These are phyloP conservation scores for Chelonia mydas DNA, from an alignment of 2,797 vertebrate species.

Conservation along the genomic window DNA sequence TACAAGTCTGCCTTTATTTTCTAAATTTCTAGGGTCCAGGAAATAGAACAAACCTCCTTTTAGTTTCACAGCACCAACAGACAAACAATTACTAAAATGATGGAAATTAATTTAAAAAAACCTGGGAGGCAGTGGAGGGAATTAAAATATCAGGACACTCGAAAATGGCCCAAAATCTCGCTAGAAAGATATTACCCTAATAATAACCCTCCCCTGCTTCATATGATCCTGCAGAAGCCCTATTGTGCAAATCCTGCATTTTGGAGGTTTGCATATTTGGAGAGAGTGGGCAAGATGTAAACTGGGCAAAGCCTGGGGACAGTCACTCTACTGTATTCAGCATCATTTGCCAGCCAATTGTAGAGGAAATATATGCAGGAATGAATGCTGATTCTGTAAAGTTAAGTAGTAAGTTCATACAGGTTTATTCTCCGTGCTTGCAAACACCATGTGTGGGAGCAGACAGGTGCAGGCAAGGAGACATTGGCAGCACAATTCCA, in stretches of 20 bases:
- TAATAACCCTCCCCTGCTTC: neutral
- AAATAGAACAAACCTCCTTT: neutral
- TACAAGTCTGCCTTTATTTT: neutral
- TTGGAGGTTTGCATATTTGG: neutral
- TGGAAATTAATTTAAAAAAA: neutral
- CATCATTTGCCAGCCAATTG: neutral
- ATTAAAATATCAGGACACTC: neutral
- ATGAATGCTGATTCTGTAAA: neutral
- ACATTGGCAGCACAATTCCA: neutral
- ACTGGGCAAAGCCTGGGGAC: neutral
- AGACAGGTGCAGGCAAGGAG: neutral
- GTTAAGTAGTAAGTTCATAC: neutral
- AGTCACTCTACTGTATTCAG: neutral
- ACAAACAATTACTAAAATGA: neutral
- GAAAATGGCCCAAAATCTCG: neutral
- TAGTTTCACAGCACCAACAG: neutral
- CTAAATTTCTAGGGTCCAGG: accelerated
- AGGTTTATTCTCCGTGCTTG: neutral
- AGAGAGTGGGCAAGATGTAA: neutral
- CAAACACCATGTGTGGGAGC: neutral
- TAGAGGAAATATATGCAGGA: neutral
- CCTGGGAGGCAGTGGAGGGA: neutral
- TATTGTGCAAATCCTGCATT: neutral
- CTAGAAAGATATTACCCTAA: neutral
- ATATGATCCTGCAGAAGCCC: neutral